Evolutionary conservation across 2,888 invertebrate species (phyloP).

Genomic region (Gortyna flavago): DNA sequence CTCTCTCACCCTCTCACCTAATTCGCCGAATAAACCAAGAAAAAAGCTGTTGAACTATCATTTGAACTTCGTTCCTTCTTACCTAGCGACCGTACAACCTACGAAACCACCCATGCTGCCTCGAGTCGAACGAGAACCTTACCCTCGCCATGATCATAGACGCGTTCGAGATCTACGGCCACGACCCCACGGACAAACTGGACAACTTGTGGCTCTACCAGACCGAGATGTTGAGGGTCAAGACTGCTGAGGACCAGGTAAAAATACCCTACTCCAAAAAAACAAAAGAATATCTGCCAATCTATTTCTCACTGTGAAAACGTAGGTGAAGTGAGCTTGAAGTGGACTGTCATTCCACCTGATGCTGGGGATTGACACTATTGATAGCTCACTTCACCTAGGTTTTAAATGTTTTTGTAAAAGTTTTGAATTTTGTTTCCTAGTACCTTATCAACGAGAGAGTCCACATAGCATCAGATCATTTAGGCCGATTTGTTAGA

Average conservation of each 20-base stretch:
- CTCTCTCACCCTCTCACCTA: background rate
- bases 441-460: slow-evolving; percentile 85
- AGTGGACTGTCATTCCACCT: too few relatives aligned
- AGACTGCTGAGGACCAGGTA: slow-evolving; percentile 87
- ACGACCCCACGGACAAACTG: slow-evolving; percentile 87
- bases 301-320: background rate
- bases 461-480: slow-evolving; percentile 85
- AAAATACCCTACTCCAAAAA: background rate
- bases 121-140: slow-evolving; percentile 80
- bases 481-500: slow-evolving; percentile 82
- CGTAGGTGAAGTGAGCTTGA: background rate
- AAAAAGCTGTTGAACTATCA: background rate
- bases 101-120: slow-evolving; percentile 86
- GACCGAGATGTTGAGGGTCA: slow-evolving; percentile 85
- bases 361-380: background rate
- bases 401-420: background rate
- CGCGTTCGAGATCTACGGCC: slow-evolving; percentile 87
- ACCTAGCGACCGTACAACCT: slow-evolving; percentile 80
- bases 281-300: background rate
- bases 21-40: background rate
- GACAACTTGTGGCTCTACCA: slow-evolving; percentile 86
- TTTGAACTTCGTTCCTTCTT: background rate
- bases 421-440: slow-evolving; percentile 15
- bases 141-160: slow-evolving; percentile 88
- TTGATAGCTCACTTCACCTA: background rate